Conservation (phyloP, 1,140 invertebrate genomes). For the Chironomus tepperi region DNA sequence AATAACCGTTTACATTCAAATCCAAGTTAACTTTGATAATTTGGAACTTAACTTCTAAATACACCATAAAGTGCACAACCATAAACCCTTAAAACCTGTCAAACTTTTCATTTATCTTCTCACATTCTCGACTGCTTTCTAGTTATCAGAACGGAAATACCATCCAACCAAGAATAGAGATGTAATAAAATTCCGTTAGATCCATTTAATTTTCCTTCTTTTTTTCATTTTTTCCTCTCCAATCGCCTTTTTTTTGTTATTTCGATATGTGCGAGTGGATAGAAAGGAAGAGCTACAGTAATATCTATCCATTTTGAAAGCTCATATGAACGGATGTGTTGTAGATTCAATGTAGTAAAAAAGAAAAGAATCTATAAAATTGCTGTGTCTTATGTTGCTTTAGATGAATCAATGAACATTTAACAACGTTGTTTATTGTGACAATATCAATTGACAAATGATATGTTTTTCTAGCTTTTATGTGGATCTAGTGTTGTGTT, state of each 20-base stretch:
- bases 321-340: background rate
- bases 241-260: too few relatives aligned
- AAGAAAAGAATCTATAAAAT: background rate
- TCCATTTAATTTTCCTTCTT: background rate
- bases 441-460: constrained; percentile 2
- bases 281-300: too few relatives aligned
- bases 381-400: background rate
- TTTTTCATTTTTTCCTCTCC: too few relatives aligned
- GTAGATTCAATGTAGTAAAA: background rate
- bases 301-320: too few relatives aligned
- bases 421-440: background rate
- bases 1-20: too few relatives aligned
- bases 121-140: background rate
- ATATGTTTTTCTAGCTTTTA: background rate
- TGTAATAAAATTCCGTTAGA: background rate
- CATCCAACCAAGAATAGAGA: background rate
- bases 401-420: constrained; percentile 2
- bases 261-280: too few relatives aligned
- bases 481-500: too few relatives aligned
- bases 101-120: background rate
- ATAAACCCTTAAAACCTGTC: too few relatives aligned
- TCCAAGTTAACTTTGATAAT: too few relatives aligned
- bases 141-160: background rate
- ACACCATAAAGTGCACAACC: too few relatives aligned
- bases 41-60: too few relatives aligned